Percentiles rank a stretch among this genome's conserved stretches.
These are phyloP conservation scores for Copidosoma aretas DNA, from an alignment of 2,888 invertebrate species.

Conservation along the genomic window DNA sequence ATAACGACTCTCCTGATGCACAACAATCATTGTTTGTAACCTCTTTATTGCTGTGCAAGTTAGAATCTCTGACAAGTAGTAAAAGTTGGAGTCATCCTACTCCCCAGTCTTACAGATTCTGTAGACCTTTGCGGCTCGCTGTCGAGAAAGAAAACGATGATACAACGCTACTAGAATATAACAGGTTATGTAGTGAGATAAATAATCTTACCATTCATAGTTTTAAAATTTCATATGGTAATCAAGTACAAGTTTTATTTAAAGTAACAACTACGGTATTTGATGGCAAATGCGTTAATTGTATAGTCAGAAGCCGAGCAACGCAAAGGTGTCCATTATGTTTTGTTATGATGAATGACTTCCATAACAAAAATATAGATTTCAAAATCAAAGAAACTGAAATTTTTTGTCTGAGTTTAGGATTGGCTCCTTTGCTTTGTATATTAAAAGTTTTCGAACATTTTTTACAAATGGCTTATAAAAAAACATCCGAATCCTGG, in stretches of 20 bases:
- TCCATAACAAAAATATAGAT: neutral
- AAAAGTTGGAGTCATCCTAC: constrained; percentile 15
- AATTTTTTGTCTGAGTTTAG: neutral
- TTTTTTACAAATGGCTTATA: constrained; percentile 6
- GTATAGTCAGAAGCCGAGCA: constrained; percentile 11
- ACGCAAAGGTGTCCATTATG: neutral
- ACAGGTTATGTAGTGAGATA: neutral
- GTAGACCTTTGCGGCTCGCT: constrained; percentile 4
- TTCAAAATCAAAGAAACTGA: neutral
- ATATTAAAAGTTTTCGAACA: constrained; percentile 11
- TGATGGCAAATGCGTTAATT: neutral
- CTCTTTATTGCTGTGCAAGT: neutral
- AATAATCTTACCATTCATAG: neutral
- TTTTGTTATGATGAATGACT: neutral
- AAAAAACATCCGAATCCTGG: too few relatives aligned
- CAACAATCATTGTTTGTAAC: constrained; percentile 16
- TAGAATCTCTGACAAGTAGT: neutral
- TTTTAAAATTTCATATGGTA: neutral
- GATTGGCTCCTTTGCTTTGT: constrained; percentile 7
- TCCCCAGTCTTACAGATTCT: constrained; percentile 11
- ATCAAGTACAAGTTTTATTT: constrained; percentile 5
- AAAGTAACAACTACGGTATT: neutral
- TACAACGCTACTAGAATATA: constrained; percentile 3
- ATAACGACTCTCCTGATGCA: constrained; percentile 1
- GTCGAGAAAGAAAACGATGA: constrained; percentile 11